Evolutionary conservation across 2,113 vertebrate species (phyloP), one percentile per base, ranked within the genome.

Genomic region (Ochotona princeps): DNA sequence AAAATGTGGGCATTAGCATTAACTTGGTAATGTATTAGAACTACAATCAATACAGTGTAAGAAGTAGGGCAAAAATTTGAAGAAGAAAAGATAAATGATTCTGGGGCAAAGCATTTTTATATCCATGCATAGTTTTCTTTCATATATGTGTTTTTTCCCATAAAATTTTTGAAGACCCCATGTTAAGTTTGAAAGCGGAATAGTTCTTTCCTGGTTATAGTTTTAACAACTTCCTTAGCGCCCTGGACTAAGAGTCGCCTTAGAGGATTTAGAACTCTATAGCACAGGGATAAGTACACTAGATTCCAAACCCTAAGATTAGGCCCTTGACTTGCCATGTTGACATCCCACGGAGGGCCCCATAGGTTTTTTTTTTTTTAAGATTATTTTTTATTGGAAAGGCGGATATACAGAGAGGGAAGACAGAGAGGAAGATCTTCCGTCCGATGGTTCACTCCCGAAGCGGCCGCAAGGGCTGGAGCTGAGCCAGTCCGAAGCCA

Each of bases 191-290:
- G 70, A 79, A 94, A 93, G 61, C 18, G 76, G 67, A 32, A 21
- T 17, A 9, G 20, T 54, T 2, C 30, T 80, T 66, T 87, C 79
- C 18, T 79, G 82, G n/a, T 11, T 47, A 12, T 15, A 61, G 47
- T 90, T 94, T 76, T 25, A 88, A 79, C n/a, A 73, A 28, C 90
- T 79, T 89, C 93, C 26, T 32, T 85, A 76, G 47, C 61, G 30
- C 61, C 79, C 35, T 87, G n/a, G n/a, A 13, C 25, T 90, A 23
- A 26, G 54, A 44, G 51, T 72, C 73, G 18, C 70, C 87, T 82
- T 72, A 80, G 72, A 80, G 60, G 30, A 49, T 69, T 66, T 21
- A 44, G 28, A 82, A 12, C 17, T 44, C 25, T 73, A 32, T 11
- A 20, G 74, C 82, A 73, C 20, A 28, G 57, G 38, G 15, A 63